phyloP scores from a whole-genome alignment of 2,113 vertebrate genomes.

The Platysteira castanea region DNA sequence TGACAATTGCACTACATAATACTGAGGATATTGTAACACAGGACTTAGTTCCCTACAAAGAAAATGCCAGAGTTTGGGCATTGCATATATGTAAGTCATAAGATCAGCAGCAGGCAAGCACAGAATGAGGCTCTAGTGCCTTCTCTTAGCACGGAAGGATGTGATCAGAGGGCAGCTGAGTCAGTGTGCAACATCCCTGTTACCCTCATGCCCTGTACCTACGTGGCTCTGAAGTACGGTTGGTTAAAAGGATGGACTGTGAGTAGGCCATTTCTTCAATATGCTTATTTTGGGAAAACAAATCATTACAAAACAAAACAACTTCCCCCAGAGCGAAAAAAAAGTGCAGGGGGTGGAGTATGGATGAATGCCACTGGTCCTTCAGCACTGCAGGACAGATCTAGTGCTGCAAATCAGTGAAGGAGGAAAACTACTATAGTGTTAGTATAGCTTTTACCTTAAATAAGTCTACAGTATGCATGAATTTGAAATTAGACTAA shows the following conservation, averaged over 20 bases:
- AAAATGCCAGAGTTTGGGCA: background rate
- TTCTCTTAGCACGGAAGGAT: background rate
- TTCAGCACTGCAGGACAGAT: background rate
- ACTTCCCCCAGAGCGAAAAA: background rate
- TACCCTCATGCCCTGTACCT: background rate
- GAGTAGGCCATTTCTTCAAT: background rate
- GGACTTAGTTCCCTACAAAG: background rate
- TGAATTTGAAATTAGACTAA: background rate
- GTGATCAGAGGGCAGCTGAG: background rate
- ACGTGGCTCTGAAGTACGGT: background rate
- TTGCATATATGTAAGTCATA: background rate
- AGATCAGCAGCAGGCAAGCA: background rate
- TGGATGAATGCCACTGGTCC: background rate
- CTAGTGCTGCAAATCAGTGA: background rate
- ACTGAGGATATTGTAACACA: background rate
- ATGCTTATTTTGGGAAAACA: background rate
- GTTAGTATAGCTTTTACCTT: background rate
- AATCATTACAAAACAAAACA: background rate
- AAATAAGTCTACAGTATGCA: background rate
- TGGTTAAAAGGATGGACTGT: background rate
- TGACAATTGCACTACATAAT: background rate
- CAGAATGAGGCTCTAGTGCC: background rate
- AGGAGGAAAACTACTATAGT: background rate
- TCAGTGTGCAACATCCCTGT: background rate
- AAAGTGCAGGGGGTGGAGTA: background rate